Evolutionary conservation across 2,888 invertebrate species (phyloP).

Genomic region (Emmelina monodactyla): DNA sequence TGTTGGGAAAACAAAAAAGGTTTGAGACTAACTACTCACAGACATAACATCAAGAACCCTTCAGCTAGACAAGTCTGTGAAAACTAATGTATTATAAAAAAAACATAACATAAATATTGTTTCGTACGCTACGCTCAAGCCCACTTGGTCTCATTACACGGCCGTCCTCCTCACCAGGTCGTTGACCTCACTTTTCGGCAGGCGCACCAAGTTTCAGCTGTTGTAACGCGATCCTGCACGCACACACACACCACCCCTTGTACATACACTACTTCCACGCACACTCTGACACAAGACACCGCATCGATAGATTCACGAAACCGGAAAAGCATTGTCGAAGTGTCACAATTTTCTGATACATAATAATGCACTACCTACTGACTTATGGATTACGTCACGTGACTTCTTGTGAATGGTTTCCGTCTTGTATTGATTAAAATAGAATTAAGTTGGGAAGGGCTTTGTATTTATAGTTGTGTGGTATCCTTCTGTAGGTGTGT

Average conservation of each 20-base stretch:
- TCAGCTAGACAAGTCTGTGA: background rate
- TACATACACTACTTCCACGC: slow-evolving; percentile 12
- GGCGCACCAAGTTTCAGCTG: slow-evolving; percentile 63
- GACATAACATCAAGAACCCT: background rate
- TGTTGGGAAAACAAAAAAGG: no score
- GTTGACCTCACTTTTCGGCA: slow-evolving; percentile 61
- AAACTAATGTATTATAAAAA: slow-evolving; percentile 8
- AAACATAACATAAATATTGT: slow-evolving; percentile 2
- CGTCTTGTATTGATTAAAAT: no score
- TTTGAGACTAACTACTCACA: no score
- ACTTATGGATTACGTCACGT: slow-evolving; percentile 1
- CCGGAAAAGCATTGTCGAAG: slow-evolving; percentile 33
- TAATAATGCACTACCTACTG: background rate
- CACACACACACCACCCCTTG: slow-evolving; percentile 25
- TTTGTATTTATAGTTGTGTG: no score
- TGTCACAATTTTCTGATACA: slow-evolving; percentile 24
- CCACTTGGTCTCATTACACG: slow-evolving; percentile 28
- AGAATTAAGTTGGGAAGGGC: no score
- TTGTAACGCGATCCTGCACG: slow-evolving; percentile 58
- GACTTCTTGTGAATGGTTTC: background rate
- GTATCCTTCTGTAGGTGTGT: no score
- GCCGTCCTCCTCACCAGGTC: slow-evolving; percentile 56
- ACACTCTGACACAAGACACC: slow-evolving; percentile 9
- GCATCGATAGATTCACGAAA: slow-evolving; percentile 15
- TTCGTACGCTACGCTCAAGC: slow-evolving; percentile 24